Percentiles rank a stretch among this genome's conserved stretches.
Conservation (phyloP, 2,888 invertebrate species). For the Cheilosia vulpina region DNA sequence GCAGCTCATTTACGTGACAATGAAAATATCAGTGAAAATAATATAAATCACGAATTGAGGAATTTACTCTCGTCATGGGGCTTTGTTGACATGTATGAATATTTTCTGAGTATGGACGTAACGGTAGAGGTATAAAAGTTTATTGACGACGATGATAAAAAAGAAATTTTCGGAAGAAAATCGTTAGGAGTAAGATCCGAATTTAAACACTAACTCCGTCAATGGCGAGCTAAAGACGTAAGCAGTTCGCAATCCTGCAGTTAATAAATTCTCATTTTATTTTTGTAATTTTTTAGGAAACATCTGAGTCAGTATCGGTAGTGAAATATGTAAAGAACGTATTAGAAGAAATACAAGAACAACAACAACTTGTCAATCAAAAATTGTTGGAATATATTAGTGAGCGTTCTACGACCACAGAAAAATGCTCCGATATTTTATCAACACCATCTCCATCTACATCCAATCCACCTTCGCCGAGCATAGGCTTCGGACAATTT, state of each 20-base stretch:
- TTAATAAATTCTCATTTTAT: background rate
- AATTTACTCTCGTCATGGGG: no score
- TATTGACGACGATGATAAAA: no score
- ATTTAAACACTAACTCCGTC: no score
- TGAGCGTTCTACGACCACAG: background rate
- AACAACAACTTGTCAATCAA: background rate
- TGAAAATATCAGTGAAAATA: no score
- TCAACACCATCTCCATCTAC: conserved; percentile 20
- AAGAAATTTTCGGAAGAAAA: no score
- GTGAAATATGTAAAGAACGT: conserved; percentile 2
- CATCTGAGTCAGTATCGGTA: background rate
- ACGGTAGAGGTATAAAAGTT: no score
- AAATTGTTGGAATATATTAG: background rate
- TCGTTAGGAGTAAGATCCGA: no score
- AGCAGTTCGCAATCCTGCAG: background rate
- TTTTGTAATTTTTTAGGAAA: conserved; percentile 3
- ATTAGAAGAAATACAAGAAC: conserved; percentile 15
- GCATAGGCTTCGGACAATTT: conserved; percentile 18
- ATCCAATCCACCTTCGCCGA: conserved; percentile 24
- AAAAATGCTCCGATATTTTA: background rate
- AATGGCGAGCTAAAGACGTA: background rate
- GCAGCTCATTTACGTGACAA: no score
- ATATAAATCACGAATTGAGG: no score
- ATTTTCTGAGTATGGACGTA: no score
- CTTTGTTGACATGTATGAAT: no score